Conservation (phyloP, 37 sponge, comb jelly and placozoan species). For the Corticium candelabrum region DNA sequence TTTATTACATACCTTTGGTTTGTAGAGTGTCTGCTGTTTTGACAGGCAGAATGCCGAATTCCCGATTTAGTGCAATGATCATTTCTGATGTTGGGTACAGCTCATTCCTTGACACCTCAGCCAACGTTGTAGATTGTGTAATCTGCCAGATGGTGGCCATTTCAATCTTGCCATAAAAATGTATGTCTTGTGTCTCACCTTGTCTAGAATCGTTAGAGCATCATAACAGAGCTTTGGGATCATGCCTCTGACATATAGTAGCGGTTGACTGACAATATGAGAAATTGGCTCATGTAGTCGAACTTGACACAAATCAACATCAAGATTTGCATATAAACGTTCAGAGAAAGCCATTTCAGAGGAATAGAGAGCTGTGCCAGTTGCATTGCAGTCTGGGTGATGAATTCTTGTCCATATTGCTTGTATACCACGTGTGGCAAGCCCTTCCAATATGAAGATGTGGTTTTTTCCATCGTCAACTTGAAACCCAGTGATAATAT, state of each 20-base stretch:
- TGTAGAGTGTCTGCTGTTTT: no score
- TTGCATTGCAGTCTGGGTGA: constrained; percentile 19
- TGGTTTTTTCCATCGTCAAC: constrained; percentile 49
- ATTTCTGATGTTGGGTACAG: background rate
- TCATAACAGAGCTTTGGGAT: constrained; percentile 42
- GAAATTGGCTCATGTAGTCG: constrained; percentile 41
- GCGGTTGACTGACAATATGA: constrained; percentile 36
- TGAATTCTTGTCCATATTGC: constrained; percentile 59
- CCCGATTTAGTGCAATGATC: background rate
- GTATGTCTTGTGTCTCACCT: no score
- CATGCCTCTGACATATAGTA: constrained; percentile 36
- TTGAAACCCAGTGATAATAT: background rate
- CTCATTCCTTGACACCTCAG: background rate
- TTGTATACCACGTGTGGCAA: constrained; percentile 28
- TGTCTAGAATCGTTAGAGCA: constrained; percentile 51
- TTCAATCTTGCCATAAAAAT: background rate
- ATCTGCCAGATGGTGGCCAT: background rate
- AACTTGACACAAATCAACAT: constrained; percentile 61
- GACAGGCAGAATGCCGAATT: constrained; percentile 7
- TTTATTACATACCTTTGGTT: no score
- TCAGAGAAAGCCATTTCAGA: constrained; percentile 61
- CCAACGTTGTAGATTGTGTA: background rate
- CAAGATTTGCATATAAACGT: constrained; percentile 65
- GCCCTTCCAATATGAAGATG: constrained; percentile 79
- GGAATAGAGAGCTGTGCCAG: constrained; percentile 47